Base-by-base conservation (phyloP, 1,140 invertebrate species). In the Acyrthosiphon pisum region DNA sequence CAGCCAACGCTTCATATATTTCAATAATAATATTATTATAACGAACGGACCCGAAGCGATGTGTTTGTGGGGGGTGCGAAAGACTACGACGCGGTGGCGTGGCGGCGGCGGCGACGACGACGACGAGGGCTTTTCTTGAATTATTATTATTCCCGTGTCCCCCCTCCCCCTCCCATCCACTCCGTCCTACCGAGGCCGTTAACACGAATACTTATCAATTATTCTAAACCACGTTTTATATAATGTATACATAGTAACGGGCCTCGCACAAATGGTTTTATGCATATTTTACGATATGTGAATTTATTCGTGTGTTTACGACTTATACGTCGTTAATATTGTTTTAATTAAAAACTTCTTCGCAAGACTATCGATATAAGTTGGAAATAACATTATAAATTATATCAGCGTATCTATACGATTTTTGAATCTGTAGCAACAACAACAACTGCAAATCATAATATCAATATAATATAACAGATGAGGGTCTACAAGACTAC, bases 201-300 rank as follows among this genome's bases (percentile, higher is more conserved):
- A 53, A 50, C 87, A 41, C 48, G 44, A 89, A 89, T 50, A 46
- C 60, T 68, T 41, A 89, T 84, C 83, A 41, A 84, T 84, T 84
- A 41, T 84, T 84, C 41, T 84, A 44, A 37, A 84, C 37, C 37
- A 84, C 23, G 37, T 41, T 84, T 84, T 84, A 84, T 84, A 84
- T 41, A 18, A 53, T 88, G 44, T 88, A 18, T 88, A 48, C 26
- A 88, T 20, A 26, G 83, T 84, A 84, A 84, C 37, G 41, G 60
- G 11, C 60, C 60, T 68, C 83, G 87, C 46, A 81, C 76, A 81
- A 68, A 68, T 68, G 30, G 60, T n/a, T n/a, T n/a, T n/a, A 68
- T 68, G 60, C 60, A 68, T 68, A n/a, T 68, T 30, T 68, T 68
- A 68, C 60, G 30, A 68, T 68, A 68, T 68, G 60, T 68, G 26